Percentiles rank a stretch among this genome's conserved stretches.
Evolutionary conservation across 2,113 vertebrate species (phyloP).

Genomic region (Xerus inauris): DNA sequence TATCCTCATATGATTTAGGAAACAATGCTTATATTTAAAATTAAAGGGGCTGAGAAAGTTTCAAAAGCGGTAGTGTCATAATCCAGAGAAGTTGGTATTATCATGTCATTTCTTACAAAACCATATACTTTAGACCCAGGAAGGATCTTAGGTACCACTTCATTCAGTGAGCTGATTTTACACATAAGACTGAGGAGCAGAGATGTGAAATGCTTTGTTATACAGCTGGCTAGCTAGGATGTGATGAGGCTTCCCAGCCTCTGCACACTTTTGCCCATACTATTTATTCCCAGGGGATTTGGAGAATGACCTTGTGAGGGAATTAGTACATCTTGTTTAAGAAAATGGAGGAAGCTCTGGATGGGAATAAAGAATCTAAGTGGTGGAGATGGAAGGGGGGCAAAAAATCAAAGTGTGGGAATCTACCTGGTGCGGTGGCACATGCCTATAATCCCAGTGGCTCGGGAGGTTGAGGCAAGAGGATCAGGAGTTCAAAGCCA

Average conservation of each 20-base stretch:
- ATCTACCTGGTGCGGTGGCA: no score
- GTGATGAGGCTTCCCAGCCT: neutral
- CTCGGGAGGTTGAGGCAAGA: no score
- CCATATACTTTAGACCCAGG: no score
- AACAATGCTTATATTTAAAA: neutral
- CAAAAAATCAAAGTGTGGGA: neutral
- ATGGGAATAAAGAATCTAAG: neutral
- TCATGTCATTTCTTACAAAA: neutral
- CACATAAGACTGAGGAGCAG: neutral
- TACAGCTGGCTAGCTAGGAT: neutral
- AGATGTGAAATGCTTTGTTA: neutral
- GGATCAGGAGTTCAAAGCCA: no score
- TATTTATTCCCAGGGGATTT: neutral
- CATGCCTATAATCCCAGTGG: no score
- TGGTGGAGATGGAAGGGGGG: neutral
- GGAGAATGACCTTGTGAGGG: neutral
- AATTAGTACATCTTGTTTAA: neutral
- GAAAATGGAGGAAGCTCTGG: neutral
- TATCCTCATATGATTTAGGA: neutral
- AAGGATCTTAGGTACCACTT: neutral
- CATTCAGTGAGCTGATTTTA: neutral
- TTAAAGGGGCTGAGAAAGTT: neutral
- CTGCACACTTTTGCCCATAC: neutral
- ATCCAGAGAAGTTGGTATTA: neutral
- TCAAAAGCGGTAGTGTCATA: neutral